These are phyloP conservation scores for Diplodus sargus DNA, from an alignment of 2,797 vertebrate species.

Conservation along the genomic window DNA sequence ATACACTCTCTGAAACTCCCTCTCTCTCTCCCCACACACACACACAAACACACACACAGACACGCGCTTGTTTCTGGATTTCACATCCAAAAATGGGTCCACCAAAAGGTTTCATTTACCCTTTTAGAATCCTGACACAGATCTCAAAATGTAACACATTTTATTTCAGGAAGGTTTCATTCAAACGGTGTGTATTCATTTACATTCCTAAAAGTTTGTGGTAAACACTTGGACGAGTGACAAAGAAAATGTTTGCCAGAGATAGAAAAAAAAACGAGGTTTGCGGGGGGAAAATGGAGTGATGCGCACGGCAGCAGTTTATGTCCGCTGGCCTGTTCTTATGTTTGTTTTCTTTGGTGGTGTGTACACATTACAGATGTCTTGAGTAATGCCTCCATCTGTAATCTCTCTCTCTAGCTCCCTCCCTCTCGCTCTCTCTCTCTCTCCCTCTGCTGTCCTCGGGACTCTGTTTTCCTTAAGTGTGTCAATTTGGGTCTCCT, in stretches of 20 bases:
- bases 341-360: conserved; percentile 78
- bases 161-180: not conserved
- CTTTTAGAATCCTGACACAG: conserved; percentile 7
- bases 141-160: conserved; percentile 5
- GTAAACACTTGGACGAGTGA: conserved; percentile 39
- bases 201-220: conserved; percentile 19
- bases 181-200: not conserved
- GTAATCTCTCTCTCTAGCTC: conserved; percentile 72
- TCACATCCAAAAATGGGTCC: not conserved
- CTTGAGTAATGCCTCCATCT: conserved; percentile 83
- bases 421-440: conserved; percentile 46
- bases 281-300: conserved; percentile 37
- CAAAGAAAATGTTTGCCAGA: conserved; percentile 26
- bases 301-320: conserved; percentile 57
- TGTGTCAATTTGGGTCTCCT: conserved; percentile 84
- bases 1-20: not conserved
- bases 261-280: conserved; percentile 23
- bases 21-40: not conserved
- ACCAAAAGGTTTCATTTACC: not conserved
- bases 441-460: conserved; percentile 68
- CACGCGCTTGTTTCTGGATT: not conserved
- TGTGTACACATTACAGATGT: conserved; percentile 85
- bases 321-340: conserved; percentile 75
- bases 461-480: conserved; percentile 81
- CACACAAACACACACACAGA: not conserved